Percentiles rank a stretch among this genome's conserved stretches.
phyloP scores from a whole-genome alignment of 2,888 invertebrate species.

The Eupithecia subumbrata region DNA sequence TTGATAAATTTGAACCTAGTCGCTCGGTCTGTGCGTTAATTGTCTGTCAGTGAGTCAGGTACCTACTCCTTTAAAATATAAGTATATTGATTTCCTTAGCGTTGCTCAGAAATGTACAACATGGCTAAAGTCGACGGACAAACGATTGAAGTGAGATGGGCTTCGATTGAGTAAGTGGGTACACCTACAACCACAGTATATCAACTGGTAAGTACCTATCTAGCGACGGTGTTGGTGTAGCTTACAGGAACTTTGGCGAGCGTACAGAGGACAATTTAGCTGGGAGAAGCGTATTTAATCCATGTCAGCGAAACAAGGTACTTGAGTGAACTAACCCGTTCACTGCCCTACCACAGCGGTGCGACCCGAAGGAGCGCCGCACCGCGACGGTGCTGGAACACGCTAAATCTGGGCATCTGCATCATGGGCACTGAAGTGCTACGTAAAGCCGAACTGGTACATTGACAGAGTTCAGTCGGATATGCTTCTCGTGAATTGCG shows the following conservation, averaged over 20 bases:
- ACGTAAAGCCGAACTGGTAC: background rate
- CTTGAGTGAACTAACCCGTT: background rate
- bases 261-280: background rate
- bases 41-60: too few relatives aligned
- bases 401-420: background rate
- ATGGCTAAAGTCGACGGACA: conserved; percentile 49
- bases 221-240: background rate
- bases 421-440: background rate
- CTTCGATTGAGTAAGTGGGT: conserved; percentile 36
- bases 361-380: background rate
- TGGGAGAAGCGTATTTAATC: background rate
- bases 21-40: too few relatives aligned
- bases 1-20: too few relatives aligned
- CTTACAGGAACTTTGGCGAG: background rate
- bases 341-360: background rate
- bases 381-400: background rate
- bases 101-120: conserved; percentile 46
- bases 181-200: conserved; percentile 19
- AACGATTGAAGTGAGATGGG: conserved; percentile 45
- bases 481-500: background rate
- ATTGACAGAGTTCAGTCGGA: background rate
- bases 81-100: conserved; percentile 35
- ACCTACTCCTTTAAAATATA: background rate
- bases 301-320: background rate
- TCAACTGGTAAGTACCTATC: conserved; percentile 17